phyloP scores from a whole-genome alignment of 2,113 vertebrate genomes.

The Odontesthes bonariensis region DNA sequence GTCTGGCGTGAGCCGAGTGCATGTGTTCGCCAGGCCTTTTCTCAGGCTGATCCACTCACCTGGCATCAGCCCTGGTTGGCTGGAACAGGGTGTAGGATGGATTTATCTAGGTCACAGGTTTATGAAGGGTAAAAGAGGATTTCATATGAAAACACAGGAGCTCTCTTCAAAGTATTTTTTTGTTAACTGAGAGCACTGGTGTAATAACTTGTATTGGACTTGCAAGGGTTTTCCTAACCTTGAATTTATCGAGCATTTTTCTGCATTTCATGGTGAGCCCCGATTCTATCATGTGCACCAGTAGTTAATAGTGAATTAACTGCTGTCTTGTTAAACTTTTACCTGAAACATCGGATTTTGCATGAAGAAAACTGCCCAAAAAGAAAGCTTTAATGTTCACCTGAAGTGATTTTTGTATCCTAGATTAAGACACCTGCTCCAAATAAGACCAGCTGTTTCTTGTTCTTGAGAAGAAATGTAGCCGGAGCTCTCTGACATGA shows the following conservation, averaged over 20 bases:
- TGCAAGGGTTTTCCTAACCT: background rate
- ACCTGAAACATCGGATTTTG: too few relatives aligned
- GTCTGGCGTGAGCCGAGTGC: slow-evolving; percentile 8
- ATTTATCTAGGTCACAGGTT: slow-evolving; percentile 50
- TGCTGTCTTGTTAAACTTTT: too few relatives aligned
- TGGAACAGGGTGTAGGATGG: slow-evolving; percentile 36
- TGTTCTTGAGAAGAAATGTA: too few relatives aligned
- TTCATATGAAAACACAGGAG: slow-evolving; percentile 38
- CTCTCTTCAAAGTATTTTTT: background rate
- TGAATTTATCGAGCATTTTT: too few relatives aligned
- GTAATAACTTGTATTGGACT: background rate
- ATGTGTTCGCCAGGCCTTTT: slow-evolving; percentile 11
- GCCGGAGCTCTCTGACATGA: background rate
- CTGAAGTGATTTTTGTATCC: too few relatives aligned
- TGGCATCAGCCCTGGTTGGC: slow-evolving; percentile 31
- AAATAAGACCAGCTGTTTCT: background rate
- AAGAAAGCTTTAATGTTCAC: too few relatives aligned
- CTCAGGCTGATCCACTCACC: slow-evolving; percentile 43
- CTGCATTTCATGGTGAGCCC: too few relatives aligned
- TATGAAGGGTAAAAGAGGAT: slow-evolving; percentile 52
- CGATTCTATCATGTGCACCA: too few relatives aligned
- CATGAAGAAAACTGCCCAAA: too few relatives aligned
- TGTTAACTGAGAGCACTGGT: background rate
- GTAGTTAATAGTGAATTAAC: too few relatives aligned
- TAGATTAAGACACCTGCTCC: background rate